Percentiles rank a stretch among this genome's conserved stretches.
Conservation (phyloP, 2,888 invertebrate genomes). For the Perizoma flavofasciatum region DNA sequence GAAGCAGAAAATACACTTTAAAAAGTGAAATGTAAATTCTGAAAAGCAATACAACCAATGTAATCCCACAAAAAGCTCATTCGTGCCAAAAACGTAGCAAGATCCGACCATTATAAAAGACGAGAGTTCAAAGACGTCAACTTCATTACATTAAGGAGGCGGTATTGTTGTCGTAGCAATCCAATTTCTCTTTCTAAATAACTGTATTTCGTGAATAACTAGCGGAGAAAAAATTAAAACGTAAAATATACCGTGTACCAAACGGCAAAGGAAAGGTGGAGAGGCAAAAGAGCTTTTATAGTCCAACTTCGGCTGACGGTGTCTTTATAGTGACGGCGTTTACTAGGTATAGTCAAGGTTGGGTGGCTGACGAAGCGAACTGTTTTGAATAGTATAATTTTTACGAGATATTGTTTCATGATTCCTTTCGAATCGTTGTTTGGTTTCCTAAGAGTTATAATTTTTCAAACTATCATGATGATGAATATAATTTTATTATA, state of each 20-base stretch:
- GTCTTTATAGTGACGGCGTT: conserved; percentile 64
- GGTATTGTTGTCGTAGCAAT: conserved; percentile 38
- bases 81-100: conserved; percentile 24
- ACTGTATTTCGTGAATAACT: conserved; percentile 52
- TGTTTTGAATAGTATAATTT: background rate
- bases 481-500: no score
- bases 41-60: conserved; percentile 3
- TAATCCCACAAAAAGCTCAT: conserved; percentile 26
- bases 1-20: background rate
- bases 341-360: conserved; percentile 57
- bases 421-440: no score
- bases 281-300: conserved; percentile 77
- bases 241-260: conserved; percentile 56
- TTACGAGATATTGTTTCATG: no score
- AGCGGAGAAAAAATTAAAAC: conserved; percentile 47
- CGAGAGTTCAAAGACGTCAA: conserved; percentile 26
- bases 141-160: conserved; percentile 39
- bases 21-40: conserved; percentile 1
- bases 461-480: no score
- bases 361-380: conserved; percentile 46
- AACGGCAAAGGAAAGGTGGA: conserved; percentile 76
- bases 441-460: no score
- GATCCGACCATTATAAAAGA: conserved; percentile 23
- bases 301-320: conserved; percentile 72
- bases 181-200: conserved; percentile 39